Base-by-base conservation (phyloP, 2,797 vertebrate genomes). In the Microctenopoma steveboyesi region DNA sequence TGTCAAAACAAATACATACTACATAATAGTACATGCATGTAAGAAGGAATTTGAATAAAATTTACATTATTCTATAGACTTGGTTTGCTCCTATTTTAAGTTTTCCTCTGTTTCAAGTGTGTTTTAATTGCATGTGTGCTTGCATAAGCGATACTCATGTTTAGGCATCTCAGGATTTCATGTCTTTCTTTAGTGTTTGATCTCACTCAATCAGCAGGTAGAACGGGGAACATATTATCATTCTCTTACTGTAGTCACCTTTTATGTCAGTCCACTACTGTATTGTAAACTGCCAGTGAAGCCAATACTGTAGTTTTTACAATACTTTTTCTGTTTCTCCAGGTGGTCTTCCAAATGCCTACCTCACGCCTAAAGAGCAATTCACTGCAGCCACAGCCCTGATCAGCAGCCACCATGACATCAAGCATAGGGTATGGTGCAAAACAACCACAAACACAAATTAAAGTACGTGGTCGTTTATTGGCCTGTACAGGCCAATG, bases 381-480 rank as follows among this genome's bases (percentile, higher is more conserved):
- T 91, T 89, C 95, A 94, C 95, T 96, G 93, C 95, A 95, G 93
- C 95, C 93, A 94, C 95, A 95, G 95, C 95, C 95, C 94, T 98
- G 96, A 99, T 94, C 91, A 90, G 74, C 91, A 93, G 92, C 92
- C 95, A 98, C 94, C 94, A 99, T 99, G 98, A 98, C 96, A 96
- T 98, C 97, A 80, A 96, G 96, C 93, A 94, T 96, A 91, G 97
- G 96, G 98, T 99, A 95, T 64, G 90, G 49, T 53, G 2, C 54
- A 56, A 52, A 40, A 59, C 40, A 59, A 27, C 30, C 5, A 22
- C 48, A 55, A 52, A 69, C 54, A 47, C 22, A 6, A 28, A 54
- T 15, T 35, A 51, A 25, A 48, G 28, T 3, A 1, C 10, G 28
- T 15, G 0, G 3, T 40, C 2, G 9, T 43, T 22, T 15, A 54